Evolutionary conservation across 1,140 invertebrate genomes (phyloP), one percentile per base, ranked within the genome.

Genomic region (Drosophila serrata): DNA sequence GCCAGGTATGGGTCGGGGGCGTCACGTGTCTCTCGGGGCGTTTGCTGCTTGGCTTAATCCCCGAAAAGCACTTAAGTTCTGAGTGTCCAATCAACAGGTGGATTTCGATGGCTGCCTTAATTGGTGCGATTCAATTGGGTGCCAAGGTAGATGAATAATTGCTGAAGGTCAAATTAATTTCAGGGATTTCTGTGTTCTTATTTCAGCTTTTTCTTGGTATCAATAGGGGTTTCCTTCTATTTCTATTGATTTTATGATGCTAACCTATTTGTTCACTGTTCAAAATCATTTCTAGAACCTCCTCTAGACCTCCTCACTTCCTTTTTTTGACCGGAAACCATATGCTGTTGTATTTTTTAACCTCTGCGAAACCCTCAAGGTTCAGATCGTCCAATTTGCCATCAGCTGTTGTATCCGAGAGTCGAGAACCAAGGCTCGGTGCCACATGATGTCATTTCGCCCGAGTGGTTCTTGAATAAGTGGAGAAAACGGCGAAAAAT

Each of bases 401-500:
- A 70, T 90, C 81, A 88, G 84, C 77, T 87, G 84, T 88, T 82
- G 49, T 58, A 37, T 42, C 40, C 31, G 48, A 56, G 35, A 63
- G 46, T 62, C 45, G 35, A 56, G 57, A 45, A 45, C 62, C 63
- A 51, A 51, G 73, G 70, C 61, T 84, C 65, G 53, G 58, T 61
- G 67, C 63, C 90, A 86, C 87, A 88, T 92, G 87, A 92, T 92
- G 86, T 92, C 87, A 92, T 92, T 91, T 91, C 87, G 82, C 60
- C 81, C 76, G 76, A 92, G 57, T 91, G 80, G 61, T 42, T 88
- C 51, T 69, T 63, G 70, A 43, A 49, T 61, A 75, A 63, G 37
- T 70, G 53, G 33, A 61, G 33, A 79, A 67, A 77, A 61, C 37
- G 31, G 39, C 53, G 35, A 22, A 64, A 73, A n/a, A n/a, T n/a